Conservation (phyloP, 2,888 invertebrate genomes). For the Polyommatus icarus region DNA sequence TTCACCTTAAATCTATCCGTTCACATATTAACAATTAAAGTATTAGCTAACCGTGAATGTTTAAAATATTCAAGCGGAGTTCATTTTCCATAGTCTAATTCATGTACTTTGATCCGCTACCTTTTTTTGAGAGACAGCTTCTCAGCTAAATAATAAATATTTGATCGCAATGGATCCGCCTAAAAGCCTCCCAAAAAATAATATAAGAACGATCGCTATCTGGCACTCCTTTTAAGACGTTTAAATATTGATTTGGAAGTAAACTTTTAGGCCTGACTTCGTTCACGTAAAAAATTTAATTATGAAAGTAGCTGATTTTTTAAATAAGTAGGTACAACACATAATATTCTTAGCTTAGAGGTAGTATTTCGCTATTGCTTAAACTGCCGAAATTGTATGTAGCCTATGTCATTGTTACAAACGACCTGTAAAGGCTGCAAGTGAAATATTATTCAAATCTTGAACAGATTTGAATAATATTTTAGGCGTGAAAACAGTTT, state of each 20-base stretch:
- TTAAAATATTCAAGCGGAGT: background rate
- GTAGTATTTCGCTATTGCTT: too few relatives aligned
- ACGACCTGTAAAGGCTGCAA: background rate
- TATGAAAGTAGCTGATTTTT: too few relatives aligned
- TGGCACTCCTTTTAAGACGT: background rate
- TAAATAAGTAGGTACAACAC: too few relatives aligned
- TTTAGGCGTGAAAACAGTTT: background rate
- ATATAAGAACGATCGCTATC: background rate
- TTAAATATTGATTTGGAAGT: background rate
- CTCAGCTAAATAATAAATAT: constrained; percentile 7
- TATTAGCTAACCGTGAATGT: background rate
- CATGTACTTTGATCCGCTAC: background rate
- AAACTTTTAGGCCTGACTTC: background rate
- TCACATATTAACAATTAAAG: background rate
- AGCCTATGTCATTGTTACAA: background rate
- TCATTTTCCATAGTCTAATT: background rate
- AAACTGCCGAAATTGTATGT: background rate
- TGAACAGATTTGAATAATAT: too few relatives aligned
- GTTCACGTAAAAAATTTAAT: background rate
- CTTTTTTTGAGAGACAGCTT: background rate
- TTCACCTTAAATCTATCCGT: too few relatives aligned
- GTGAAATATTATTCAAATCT: background rate
- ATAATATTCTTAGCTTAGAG: too few relatives aligned
- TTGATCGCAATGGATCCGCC: background rate
- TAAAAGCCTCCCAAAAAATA: constrained; percentile 3